Conservation (phyloP, 2,797 vertebrate genomes). For the Aotus griseimembra region DNA sequence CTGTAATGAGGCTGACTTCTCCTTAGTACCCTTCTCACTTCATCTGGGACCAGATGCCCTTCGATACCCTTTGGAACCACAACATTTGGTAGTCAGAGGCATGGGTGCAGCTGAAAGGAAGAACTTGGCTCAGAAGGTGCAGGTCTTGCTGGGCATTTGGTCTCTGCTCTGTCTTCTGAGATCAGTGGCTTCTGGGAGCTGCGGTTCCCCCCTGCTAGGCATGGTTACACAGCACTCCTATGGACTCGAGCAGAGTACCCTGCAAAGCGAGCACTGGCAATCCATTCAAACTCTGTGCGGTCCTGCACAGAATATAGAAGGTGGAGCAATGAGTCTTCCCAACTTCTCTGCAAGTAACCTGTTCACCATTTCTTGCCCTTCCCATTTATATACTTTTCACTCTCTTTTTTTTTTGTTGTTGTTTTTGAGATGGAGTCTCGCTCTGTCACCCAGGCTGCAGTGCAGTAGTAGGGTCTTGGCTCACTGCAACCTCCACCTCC, state of each 20-base stretch:
- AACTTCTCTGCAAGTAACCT: background rate
- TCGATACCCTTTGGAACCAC: background rate
- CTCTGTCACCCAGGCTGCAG: too few species aligned
- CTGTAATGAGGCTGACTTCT: background rate
- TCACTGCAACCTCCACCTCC: too few species aligned
- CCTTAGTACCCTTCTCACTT: background rate
- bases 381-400: background rate
- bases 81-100: background rate
- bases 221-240: background rate
- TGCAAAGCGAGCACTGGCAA: background rate
- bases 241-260: background rate
- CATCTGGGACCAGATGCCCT: background rate
- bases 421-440: too few species aligned
- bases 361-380: background rate
- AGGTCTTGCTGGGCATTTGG: background rate
- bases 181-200: background rate
- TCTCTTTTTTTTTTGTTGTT: too few species aligned
- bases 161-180: background rate
- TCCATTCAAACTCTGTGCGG: background rate
- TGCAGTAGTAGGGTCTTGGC: too few species aligned
- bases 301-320: background rate
- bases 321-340: background rate
- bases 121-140: background rate
- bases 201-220: background rate
- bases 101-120: background rate